These are phyloP conservation scores for Chondrosia reniformis DNA, from an alignment of 37 sponge, comb jelly and placozoan species.

Conservation along the genomic window DNA sequence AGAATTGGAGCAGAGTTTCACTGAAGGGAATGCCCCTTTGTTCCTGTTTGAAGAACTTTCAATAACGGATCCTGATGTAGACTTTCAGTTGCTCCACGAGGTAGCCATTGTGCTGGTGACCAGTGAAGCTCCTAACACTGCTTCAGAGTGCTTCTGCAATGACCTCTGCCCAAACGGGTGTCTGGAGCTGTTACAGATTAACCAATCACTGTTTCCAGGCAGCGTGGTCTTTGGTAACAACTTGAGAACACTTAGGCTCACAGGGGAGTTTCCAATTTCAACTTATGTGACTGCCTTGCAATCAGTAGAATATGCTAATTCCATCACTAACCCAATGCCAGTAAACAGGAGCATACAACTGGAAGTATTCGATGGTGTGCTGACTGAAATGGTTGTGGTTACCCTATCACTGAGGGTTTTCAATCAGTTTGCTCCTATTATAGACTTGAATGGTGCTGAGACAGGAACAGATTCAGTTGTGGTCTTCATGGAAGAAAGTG, in stretches of 20 bases:
- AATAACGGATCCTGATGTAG: background rate
- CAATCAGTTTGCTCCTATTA: slow-evolving; percentile 60
- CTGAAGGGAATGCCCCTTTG: background rate
- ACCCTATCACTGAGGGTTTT: slow-evolving; percentile 39
- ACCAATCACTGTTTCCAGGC: slow-evolving; percentile 39
- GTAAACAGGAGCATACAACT: slow-evolving; percentile 29
- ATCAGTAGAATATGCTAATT: slow-evolving; percentile 42
- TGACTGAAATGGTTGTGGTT: slow-evolving; percentile 18
- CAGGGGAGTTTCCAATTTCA: slow-evolving; percentile 34
- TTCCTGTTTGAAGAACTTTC: background rate
- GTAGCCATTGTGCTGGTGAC: background rate
- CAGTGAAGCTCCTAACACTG: background rate
- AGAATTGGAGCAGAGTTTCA: background rate
- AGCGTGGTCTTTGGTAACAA: background rate
- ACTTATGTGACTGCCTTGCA: slow-evolving; percentile 28
- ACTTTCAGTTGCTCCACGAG: background rate
- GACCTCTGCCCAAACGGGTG: slow-evolving; percentile 19
- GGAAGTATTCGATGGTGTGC: slow-evolving; percentile 42
- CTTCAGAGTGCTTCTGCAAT: background rate
- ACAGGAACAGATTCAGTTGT: slow-evolving; percentile 24
- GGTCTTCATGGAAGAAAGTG: slow-evolving; percentile 43
- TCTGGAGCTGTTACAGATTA: slow-evolving; percentile 53
- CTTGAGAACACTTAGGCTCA: slow-evolving; percentile 21
- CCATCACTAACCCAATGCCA: slow-evolving; percentile 44
- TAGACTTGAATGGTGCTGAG: slow-evolving; percentile 64